Evolutionary conservation across 2,797 vertebrate species (phyloP).

Genomic region (Epinephelus awoara): DNA sequence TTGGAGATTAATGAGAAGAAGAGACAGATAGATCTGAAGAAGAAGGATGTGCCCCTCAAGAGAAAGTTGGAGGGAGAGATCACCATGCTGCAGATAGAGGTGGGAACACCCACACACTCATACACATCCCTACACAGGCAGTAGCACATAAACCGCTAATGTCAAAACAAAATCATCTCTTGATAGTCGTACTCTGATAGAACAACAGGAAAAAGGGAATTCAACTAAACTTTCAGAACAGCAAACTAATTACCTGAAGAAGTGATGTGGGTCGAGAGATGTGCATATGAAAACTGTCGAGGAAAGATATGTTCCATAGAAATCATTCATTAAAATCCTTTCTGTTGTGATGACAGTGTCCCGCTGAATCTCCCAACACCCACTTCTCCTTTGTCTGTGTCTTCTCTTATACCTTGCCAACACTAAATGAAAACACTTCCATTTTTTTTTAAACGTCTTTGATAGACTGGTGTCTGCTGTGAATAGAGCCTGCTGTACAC

Average conservation of each 20-base stretch:
- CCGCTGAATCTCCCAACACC: slow-evolving; percentile 6
- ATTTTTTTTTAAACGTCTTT: background rate
- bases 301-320: slow-evolving; percentile 3
- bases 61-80: slow-evolving; percentile 85
- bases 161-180: background rate
- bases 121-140: background rate
- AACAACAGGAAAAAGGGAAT: background rate
- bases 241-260: slow-evolving; percentile 44
- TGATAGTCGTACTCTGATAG: background rate
- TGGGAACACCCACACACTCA: slow-evolving; percentile 56
- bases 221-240: slow-evolving; percentile 10
- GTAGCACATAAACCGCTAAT: background rate
- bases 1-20: slow-evolving; percentile 86
- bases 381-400: slow-evolving; percentile 20
- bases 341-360: slow-evolving; percentile 24
- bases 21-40: slow-evolving; percentile 83
- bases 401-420: slow-evolving; percentile 3
- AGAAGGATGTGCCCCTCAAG: slow-evolving; percentile 81
- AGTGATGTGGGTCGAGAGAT: slow-evolving; percentile 16
- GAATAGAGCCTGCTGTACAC: background rate
- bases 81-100: slow-evolving; percentile 88
- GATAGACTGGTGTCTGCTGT: background rate
- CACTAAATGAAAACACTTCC: slow-evolving; percentile 16
- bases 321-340: slow-evolving; percentile 43
- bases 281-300: slow-evolving; percentile 11